Evolutionary conservation across 2,888 invertebrate species (phyloP).

Genomic region (Petrophora chlorosata): DNA sequence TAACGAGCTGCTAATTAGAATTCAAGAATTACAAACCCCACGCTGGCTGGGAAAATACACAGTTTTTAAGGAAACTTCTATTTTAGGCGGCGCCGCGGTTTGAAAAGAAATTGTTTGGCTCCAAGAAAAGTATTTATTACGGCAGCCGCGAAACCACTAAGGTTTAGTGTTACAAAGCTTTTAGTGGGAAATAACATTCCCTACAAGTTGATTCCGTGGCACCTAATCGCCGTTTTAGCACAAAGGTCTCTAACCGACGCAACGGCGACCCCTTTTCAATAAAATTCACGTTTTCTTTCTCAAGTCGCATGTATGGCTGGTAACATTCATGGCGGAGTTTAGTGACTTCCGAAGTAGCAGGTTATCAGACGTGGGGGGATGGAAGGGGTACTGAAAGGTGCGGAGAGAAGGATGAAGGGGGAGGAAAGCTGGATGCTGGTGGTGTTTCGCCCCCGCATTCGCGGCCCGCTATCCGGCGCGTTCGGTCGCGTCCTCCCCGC

Average conservation of each 20-base stretch:
- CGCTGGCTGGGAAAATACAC: slow-evolving; percentile 1
- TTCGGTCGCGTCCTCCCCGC: slow-evolving; percentile 56
- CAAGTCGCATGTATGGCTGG: slow-evolving; percentile 66
- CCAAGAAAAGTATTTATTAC: slow-evolving; percentile 33
- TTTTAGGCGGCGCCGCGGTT: slow-evolving; percentile 17
- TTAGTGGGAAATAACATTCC: slow-evolving; percentile 44
- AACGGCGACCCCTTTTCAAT: slow-evolving; percentile 72
- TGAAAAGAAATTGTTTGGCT: slow-evolving; percentile 28
- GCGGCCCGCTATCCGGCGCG: slow-evolving; percentile 68
- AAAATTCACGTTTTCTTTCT: slow-evolving; percentile 78
- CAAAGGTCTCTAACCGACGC: slow-evolving; percentile 58
- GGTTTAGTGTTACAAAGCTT: slow-evolving; percentile 48
- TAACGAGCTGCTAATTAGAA: slow-evolving; percentile 10
- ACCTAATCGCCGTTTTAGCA: slow-evolving; percentile 65
- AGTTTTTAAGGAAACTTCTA: slow-evolving; percentile 14
- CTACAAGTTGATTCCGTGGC: slow-evolving; percentile 55
- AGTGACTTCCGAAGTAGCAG: slow-evolving; percentile 83
- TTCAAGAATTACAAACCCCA: slow-evolving; percentile 7
- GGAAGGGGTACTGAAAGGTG: slow-evolving; percentile 48
- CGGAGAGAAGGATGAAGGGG: slow-evolving; percentile 46
- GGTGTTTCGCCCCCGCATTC: slow-evolving; percentile 73
- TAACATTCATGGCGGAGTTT: slow-evolving; percentile 79
- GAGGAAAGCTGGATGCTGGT: slow-evolving; percentile 72
- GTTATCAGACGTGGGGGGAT: slow-evolving; percentile 73
- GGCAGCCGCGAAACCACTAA: slow-evolving; percentile 32